phyloP scores from a whole-genome alignment of 2,113 vertebrate genomes.

The Globicephala melas region DNA sequence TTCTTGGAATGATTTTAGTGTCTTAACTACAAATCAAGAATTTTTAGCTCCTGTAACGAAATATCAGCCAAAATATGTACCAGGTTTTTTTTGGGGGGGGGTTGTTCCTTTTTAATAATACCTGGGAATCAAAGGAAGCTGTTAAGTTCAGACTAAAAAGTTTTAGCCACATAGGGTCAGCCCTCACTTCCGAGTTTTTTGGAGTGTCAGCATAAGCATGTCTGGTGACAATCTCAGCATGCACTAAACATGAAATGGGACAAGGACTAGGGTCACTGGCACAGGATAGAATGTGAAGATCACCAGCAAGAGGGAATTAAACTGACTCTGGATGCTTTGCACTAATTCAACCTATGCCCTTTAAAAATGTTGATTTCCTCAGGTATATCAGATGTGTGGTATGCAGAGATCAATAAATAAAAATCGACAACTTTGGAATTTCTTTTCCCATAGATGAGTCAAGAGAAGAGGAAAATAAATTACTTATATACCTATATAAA shows the following conservation, averaged over 20 bases:
- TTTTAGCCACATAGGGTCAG: not conserved
- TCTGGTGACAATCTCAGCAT: not conserved
- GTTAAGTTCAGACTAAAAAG: not conserved
- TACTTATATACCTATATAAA: not conserved
- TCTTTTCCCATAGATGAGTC: not conserved
- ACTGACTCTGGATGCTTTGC: not conserved
- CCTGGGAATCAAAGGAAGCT: not conserved
- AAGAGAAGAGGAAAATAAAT: not conserved
- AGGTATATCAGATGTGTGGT: not conserved
- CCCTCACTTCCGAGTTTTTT: not conserved
- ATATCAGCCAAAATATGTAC: not conserved
- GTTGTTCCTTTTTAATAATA: not conserved
- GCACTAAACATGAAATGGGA: not conserved
- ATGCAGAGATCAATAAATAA: not conserved
- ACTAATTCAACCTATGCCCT: not conserved
- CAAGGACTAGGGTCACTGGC: not conserved
- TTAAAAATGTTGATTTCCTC: not conserved
- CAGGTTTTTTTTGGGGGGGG: not conserved
- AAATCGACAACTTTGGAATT: not conserved
- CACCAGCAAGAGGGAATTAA: not conserved
- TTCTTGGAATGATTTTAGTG: constrained; percentile 11
- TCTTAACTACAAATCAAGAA: constrained; percentile 8
- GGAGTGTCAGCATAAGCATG: not conserved
- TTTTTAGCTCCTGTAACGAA: constrained; percentile 32
- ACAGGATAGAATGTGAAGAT: not conserved